Evolutionary conservation across 2,113 vertebrate species (phyloP).

Genomic region (Suricata suricatta): DNA sequence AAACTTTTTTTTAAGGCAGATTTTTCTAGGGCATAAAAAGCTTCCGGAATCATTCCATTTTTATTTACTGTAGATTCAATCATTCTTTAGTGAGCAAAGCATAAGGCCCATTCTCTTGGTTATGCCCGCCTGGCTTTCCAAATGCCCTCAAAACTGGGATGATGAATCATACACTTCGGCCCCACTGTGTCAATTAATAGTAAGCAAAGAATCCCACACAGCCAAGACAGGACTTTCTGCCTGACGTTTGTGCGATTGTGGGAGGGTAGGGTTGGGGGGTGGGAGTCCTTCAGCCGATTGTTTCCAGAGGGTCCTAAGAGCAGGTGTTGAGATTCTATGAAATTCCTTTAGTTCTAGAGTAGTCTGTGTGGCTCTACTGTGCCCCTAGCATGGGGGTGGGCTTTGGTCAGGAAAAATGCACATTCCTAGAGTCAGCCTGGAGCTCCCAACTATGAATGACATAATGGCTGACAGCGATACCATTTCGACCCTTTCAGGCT

Average conservation of each 20-base stretch:
- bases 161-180: constrained; percentile 68
- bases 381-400: neutral
- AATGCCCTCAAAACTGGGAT: constrained; percentile 70
- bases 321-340: constrained; percentile 48
- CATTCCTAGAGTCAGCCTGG: constrained; percentile 3
- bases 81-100: constrained; percentile 64
- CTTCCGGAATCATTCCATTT: constrained; percentile 62
- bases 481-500: constrained; percentile 9
- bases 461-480: neutral
- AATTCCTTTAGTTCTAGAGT: constrained; percentile 52
- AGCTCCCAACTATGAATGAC: neutral
- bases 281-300: constrained; percentile 17
- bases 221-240: constrained; percentile 36
- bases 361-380: constrained; percentile 17
- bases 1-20: constrained; percentile 30
- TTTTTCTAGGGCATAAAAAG: constrained; percentile 62
- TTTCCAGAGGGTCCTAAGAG: constrained; percentile 47
- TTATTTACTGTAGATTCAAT: constrained; percentile 63
- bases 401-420: neutral
- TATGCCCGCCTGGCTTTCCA: constrained; percentile 70
- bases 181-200: constrained; percentile 66
- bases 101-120: constrained; percentile 69
- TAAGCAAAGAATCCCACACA: constrained; percentile 61
- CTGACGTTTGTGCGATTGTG: neutral
- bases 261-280: neutral